Evolutionary conservation across 2,888 invertebrate genomes (phyloP).

Genomic region (Eupithecia abbreviata): DNA sequence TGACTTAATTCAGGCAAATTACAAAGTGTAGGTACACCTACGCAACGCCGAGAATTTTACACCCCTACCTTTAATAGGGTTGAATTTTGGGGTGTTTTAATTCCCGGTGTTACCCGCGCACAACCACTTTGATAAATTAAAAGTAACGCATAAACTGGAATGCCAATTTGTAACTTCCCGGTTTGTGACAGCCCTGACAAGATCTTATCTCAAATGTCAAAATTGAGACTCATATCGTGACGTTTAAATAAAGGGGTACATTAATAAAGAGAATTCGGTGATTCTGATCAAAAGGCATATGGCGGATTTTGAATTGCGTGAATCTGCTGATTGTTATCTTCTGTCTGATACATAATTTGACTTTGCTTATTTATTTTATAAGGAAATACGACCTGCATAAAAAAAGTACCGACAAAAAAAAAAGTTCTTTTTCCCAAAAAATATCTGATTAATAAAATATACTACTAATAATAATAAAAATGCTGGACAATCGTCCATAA

Average conservation of each 20-base stretch:
- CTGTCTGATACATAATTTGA: not conserved
- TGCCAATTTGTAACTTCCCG: slow-evolving; percentile 54
- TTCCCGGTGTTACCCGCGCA: slow-evolving; percentile 49
- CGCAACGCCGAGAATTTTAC: slow-evolving; percentile 51
- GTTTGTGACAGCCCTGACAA: slow-evolving; percentile 48
- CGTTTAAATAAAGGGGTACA: slow-evolving; percentile 24
- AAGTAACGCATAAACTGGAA: slow-evolving; percentile 50
- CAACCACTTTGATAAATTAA: slow-evolving; percentile 60
- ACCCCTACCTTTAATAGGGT: slow-evolving; percentile 52
- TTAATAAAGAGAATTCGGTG: slow-evolving; percentile 12
- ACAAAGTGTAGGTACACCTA: slow-evolving; percentile 42
- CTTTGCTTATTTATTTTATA: not conserved
- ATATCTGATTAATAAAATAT: no score
- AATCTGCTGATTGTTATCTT: not conserved
- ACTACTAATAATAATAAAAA: no score
- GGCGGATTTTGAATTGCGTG: not conserved
- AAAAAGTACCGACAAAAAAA: no score
- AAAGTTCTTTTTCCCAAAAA: no score
- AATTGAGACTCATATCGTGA: slow-evolving; percentile 45
- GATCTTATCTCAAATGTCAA: slow-evolving; percentile 51
- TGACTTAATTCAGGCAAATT: slow-evolving; percentile 56
- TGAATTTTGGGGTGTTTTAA: slow-evolving; percentile 52
- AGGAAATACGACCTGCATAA: not conserved
- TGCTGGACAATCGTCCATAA: no score
- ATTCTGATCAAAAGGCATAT: slow-evolving; percentile 5